Base-by-base conservation (phyloP, 2,888 invertebrate genomes). In the Cephalotes varians region DNA sequence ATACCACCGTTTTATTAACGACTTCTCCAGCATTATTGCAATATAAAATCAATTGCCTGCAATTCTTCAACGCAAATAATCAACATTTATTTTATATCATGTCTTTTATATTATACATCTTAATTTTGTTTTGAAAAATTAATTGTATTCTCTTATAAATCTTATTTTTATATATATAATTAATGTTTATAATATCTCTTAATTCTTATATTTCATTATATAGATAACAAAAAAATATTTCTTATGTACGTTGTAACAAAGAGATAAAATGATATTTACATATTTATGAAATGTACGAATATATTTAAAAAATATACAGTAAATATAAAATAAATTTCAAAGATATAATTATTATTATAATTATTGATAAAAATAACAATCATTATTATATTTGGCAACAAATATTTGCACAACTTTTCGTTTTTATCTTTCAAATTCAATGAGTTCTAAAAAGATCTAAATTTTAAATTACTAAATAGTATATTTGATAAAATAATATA, bases 1-100 rank as follows among this genome's bases (percentile, higher is more conserved):
- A 90, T 85, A 81, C 73, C 60, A 58, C 37, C 77, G 67, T 56
- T 85, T 85, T 89, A 85, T 87, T 87, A 88, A 83, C 85, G 12
- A 7, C 21, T 60, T 7, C 31, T 10, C 34, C 10, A 15, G 3
- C 12, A 9, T 56, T 64, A 18, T 47, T 21, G 18, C n/a, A 9
- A 54, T 31, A 28, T 44, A 28, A 54, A 40, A 10, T 51, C 18
- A n/a, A 12, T 40, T 37, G 1, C 18, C 12, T 40, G 5, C 2
- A 37, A 64, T n/a, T 64, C 18, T 69, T 69, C 21, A 40, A 56
- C 31, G 21, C 5, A 56, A 40, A 44, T 12, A 62, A 6, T 37
- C 34, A n/a, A 21, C 6, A 31, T 54, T 54, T 12, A 31, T 54
- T 54, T 67, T 5, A 9, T 18, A 1, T 40, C 34, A 28, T 25